A percentile compares a stretch with the other conserved stretches of the same genome.
These are phyloP conservation scores for Emmelina monodactyla DNA, from an alignment of 2,888 invertebrate genomes.

Conservation along the genomic window DNA sequence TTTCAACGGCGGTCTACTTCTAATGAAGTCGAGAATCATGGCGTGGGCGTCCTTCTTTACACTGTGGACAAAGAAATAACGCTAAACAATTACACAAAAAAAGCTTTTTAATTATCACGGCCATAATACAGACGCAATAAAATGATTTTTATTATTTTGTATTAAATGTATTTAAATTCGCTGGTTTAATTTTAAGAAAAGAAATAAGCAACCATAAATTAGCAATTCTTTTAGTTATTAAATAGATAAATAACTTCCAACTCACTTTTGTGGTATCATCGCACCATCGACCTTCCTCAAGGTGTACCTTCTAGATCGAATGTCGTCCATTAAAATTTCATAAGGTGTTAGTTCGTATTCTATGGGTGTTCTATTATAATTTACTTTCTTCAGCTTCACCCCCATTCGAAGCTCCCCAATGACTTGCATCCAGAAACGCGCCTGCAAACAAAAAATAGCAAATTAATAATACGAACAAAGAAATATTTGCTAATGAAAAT, in stretches of 20 bases:
- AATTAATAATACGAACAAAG: constrained; percentile 20
- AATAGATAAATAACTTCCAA: no score
- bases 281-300: constrained; percentile 88
- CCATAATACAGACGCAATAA: no score
- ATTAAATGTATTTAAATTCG: no score
- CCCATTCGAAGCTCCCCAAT: constrained; percentile 91
- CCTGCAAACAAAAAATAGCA: constrained; percentile 62
- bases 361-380: constrained; percentile 77
- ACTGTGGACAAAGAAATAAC: constrained; percentile 38
- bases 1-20: constrained; percentile 91
- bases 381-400: constrained; percentile 90
- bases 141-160: no score
- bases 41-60: constrained; percentile 95
- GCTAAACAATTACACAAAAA: no score
- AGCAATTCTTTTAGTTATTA: no score
- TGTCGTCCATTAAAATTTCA: constrained; percentile 96
- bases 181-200: no score
- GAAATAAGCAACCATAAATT: no score
- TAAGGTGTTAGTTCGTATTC: constrained; percentile 96
- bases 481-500: constrained; percentile 25
- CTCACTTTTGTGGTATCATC: constrained; percentile 71
- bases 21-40: constrained; percentile 94
- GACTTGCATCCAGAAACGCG: constrained; percentile 95
- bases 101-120: no score
- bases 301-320: constrained; percentile 87